Percentiles rank a stretch among this genome's conserved stretches.
Evolutionary conservation across 2,797 vertebrate genomes (phyloP).

Genomic region (Ceryle rudis): DNA sequence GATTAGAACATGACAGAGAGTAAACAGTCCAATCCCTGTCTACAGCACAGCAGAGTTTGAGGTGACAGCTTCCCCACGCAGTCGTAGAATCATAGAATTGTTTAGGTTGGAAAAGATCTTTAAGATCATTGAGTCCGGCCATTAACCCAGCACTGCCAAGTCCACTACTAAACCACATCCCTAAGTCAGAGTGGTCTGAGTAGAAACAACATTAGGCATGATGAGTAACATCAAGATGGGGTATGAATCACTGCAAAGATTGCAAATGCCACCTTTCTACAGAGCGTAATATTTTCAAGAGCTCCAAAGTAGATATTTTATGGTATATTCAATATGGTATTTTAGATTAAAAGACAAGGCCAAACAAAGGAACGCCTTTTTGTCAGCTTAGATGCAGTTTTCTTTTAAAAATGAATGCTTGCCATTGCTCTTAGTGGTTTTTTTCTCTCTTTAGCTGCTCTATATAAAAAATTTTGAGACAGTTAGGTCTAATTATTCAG

Average conservation of each 20-base stretch:
- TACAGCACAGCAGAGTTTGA: neutral
- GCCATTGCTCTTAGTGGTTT: neutral
- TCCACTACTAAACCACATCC: neutral
- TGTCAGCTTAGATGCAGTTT: neutral
- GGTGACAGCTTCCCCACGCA: rapidly evolving
- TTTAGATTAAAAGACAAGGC: neutral
- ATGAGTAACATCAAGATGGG: neutral
- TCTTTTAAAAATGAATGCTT: neutral
- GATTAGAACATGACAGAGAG: neutral
- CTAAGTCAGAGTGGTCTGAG: neutral
- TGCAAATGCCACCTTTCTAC: neutral
- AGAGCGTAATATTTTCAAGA: neutral
- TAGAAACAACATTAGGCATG: neutral
- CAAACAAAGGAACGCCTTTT: neutral
- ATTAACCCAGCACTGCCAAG: neutral
- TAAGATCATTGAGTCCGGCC: neutral
- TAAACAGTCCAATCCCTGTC: neutral
- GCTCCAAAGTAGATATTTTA: neutral
- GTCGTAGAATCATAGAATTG: neutral
- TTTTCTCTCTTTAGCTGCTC: neutral
- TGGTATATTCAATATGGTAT: neutral
- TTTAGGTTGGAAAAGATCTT: neutral
- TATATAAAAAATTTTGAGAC: neutral
- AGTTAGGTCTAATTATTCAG: neutral
- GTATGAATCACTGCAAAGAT: neutral